Conservation (phyloP, 2,797 vertebrate genomes). For the Amphiprion clarkii region DNA sequence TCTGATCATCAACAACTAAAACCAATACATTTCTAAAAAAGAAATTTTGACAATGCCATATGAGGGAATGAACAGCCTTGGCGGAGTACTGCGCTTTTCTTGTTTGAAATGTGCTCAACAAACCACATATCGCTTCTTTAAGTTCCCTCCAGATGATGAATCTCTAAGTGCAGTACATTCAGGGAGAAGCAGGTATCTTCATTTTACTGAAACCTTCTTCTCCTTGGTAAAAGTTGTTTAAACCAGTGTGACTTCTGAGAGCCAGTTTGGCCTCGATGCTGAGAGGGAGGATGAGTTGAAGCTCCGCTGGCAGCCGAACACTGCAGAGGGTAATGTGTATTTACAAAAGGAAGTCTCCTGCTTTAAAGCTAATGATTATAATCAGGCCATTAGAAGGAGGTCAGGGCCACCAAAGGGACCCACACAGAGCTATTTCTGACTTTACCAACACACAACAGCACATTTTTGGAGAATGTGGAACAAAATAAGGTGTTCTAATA, state of each 20-base stretch:
- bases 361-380: conserved; percentile 51
- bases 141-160: too few relatives aligned
- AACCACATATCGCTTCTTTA: too few relatives aligned
- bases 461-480: background rate
- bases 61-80: too few relatives aligned
- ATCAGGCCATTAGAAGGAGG: conserved; percentile 67
- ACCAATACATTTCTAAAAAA: too few relatives aligned
- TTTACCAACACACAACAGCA: conserved; percentile 14
- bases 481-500: background rate
- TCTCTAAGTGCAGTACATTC: too few relatives aligned
- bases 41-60: too few relatives aligned
- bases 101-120: too few relatives aligned
- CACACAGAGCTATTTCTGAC: conserved; percentile 35
- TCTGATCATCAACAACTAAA: too few relatives aligned
- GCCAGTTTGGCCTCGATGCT: background rate
- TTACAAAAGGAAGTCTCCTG: conserved; percentile 26
- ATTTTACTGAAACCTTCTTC: too few relatives aligned
- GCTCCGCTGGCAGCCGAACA: background rate
- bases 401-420: conserved; percentile 54
- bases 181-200: too few relatives aligned
- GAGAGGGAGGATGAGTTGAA: background rate
- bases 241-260: background rate
- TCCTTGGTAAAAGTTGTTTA: background rate
- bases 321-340: conserved; percentile 11
- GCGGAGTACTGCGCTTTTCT: too few relatives aligned